phyloP scores from a whole-genome alignment of 2,888 invertebrate species.

The Hirtodrosophila histrioides region DNA sequence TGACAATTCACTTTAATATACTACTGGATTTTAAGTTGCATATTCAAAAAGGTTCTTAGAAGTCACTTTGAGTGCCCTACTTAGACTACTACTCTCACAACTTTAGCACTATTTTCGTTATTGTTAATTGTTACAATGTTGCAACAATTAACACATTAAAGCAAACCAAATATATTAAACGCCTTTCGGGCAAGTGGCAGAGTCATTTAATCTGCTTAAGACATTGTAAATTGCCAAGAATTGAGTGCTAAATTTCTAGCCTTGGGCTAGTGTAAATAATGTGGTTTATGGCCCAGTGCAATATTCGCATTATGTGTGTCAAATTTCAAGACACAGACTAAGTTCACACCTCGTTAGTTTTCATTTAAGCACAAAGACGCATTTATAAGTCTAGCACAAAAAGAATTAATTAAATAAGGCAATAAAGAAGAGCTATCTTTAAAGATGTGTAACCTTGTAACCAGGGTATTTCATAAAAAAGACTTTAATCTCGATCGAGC shows the following conservation, averaged over 20 bases:
- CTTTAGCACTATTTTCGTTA: no score
- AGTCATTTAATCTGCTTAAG: not conserved
- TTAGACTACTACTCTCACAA: no score
- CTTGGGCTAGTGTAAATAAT: constrained; percentile 12
- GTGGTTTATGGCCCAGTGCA: constrained; percentile 14
- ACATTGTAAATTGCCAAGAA: no score
- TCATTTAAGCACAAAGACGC: not conserved
- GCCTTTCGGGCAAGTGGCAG: not conserved
- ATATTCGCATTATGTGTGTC: constrained; percentile 17
- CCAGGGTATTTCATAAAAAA: no score
- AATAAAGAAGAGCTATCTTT: no score
- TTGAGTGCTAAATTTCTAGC: constrained; percentile 24
- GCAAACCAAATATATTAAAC: not conserved
- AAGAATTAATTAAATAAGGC: not conserved
- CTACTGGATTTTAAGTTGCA: no score
- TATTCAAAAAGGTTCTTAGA: no score
- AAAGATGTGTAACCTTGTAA: no score
- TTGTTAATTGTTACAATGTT: no score
- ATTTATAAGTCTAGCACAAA: not conserved
- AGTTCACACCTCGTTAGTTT: not conserved
- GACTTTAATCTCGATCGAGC: no score
- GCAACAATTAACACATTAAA: not conserved
- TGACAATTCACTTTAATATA: no score
- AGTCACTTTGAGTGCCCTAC: no score
- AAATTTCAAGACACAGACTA: constrained; percentile 7